Percentiles rank a stretch among this genome's conserved stretches.
Evolutionary conservation across 2,113 vertebrate genomes (phyloP).

Genomic region (Scalopus aquaticus): DNA sequence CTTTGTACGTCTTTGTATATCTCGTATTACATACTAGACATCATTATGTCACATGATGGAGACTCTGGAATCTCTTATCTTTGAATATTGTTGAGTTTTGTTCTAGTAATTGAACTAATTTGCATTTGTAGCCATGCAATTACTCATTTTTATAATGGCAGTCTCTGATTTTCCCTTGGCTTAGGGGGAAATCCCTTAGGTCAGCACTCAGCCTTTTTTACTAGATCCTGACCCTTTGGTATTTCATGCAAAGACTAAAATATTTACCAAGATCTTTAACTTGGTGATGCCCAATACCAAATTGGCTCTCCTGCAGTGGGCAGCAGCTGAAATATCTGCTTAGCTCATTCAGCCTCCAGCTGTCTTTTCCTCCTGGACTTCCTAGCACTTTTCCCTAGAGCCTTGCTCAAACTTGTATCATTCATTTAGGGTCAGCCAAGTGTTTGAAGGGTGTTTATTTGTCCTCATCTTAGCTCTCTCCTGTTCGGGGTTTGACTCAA

Average conservation of each 20-base stretch:
- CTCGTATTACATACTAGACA: background rate
- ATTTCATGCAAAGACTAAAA: background rate
- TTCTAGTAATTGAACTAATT: background rate
- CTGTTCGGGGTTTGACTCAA: background rate
- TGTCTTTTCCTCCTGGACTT: background rate
- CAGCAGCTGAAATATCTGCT: background rate
- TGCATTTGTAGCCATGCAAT: background rate
- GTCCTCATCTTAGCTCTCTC: background rate
- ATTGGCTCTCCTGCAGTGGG: background rate
- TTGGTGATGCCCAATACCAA: background rate
- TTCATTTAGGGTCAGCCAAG: background rate
- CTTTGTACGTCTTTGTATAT: background rate
- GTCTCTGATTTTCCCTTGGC: background rate
- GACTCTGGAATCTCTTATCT: background rate
- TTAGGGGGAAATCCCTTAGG: background rate
- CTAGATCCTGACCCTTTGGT: background rate
- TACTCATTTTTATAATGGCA: background rate
- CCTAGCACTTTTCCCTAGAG: background rate
- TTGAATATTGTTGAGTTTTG: background rate
- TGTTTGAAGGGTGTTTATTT: background rate
- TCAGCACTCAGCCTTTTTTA: background rate
- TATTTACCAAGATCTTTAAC: background rate
- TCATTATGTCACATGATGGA: background rate
- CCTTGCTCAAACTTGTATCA: background rate
- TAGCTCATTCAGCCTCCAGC: background rate